Conservation (phyloP, 2,113 vertebrate genomes). For the Gobio gobio region DNA sequence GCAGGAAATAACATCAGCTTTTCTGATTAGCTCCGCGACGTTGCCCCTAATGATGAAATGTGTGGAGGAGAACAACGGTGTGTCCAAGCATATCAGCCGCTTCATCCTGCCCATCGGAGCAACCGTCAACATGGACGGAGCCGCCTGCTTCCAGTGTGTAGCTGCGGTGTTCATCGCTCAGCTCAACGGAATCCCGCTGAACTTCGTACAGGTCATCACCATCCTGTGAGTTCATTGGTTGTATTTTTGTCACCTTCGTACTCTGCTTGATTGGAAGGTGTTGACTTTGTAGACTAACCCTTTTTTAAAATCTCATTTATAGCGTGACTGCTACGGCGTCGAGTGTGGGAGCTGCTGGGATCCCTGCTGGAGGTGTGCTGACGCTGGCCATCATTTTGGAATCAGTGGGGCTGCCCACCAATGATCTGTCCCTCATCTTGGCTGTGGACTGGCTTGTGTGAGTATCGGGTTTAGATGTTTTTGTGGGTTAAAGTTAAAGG, state of each 20-base stretch:
- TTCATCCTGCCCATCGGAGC: conserved; percentile 92
- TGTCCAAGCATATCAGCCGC: conserved; percentile 88
- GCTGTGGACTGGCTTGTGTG: conserved; percentile 94
- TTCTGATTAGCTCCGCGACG: conserved; percentile 80
- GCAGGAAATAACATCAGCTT: background rate
- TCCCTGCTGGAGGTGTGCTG: conserved; percentile 86
- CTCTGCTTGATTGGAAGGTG: background rate
- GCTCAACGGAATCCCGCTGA: conserved; percentile 75
- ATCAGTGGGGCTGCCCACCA: conserved; percentile 82
- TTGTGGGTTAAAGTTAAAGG: background rate
- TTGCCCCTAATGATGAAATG: conserved; percentile 92
- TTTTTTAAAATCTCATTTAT: background rate
- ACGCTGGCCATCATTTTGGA: conserved; percentile 91
- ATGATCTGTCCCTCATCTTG: conserved; percentile 86
- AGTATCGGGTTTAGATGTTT: conserved; percentile 65
- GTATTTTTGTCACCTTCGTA: background rate
- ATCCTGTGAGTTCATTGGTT: conserved; percentile 82
- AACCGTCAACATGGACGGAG: conserved; percentile 93
- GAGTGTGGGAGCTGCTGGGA: conserved; percentile 89
- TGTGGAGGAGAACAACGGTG: conserved; percentile 87
- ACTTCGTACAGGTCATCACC: conserved; percentile 88
- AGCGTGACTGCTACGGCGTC: conserved; percentile 90
- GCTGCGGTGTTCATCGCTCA: conserved; percentile 90
- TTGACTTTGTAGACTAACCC: background rate
- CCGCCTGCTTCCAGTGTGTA: conserved; percentile 90